Evolutionary conservation across 2,797 vertebrate species (phyloP).

Genomic region (Forpus xanthops): DNA sequence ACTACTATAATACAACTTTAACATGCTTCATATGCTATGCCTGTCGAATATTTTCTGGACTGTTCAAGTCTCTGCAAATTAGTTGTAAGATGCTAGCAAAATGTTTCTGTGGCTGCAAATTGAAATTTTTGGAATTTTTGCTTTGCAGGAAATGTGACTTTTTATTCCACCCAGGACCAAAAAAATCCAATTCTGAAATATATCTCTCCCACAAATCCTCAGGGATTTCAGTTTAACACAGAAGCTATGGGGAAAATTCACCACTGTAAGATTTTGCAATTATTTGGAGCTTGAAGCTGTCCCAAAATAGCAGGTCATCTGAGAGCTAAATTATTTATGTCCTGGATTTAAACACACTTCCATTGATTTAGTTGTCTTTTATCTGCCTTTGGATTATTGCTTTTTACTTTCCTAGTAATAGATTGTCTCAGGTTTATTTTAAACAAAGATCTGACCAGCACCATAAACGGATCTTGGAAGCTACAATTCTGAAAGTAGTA

Average conservation of each 20-base stretch:
- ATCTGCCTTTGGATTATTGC: not conserved
- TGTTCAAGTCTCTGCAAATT: not conserved
- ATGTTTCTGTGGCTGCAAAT: constrained; percentile 29
- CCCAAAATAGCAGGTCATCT: constrained; percentile 26
- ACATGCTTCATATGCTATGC: not conserved
- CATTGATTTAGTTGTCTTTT: not conserved
- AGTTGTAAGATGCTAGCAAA: constrained; percentile 3
- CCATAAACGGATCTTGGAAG: not conserved
- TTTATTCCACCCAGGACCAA: constrained; percentile 4
- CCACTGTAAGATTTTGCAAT: constrained; percentile 40
- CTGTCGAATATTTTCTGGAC: not conserved
- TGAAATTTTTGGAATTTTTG: constrained; percentile 34
- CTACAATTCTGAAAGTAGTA: not conserved
- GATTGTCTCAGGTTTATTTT: not conserved
- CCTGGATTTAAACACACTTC: not conserved
- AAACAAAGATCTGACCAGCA: not conserved
- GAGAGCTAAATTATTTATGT: not conserved
- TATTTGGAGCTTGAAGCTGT: not conserved
- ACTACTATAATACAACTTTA: not conserved
- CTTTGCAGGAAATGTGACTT: constrained; percentile 43
- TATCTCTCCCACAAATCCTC: constrained; percentile 39
- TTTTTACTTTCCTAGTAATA: not conserved
- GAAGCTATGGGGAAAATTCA: constrained; percentile 25
- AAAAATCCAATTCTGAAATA: constrained; percentile 23
- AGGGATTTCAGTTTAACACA: constrained; percentile 21